Evolutionary conservation across 2,888 invertebrate genomes (phyloP).

Genomic region (Athrips mouffetella): DNA sequence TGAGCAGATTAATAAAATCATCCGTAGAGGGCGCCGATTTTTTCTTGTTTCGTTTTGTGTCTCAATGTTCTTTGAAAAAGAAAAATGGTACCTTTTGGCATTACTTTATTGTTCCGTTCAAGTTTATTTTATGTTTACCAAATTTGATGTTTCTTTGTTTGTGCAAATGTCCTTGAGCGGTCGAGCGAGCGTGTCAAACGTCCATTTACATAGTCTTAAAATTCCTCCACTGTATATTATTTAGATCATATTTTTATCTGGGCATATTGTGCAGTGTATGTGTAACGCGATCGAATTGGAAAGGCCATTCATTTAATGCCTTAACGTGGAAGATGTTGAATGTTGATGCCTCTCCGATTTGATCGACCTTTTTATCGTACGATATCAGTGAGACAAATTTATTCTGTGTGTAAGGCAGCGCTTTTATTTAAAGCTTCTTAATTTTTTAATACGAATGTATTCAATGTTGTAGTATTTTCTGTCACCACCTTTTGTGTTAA

Average conservation of each 20-base stretch:
- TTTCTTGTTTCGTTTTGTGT: background rate
- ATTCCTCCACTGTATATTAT: constrained; percentile 74
- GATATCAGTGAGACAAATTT: constrained; percentile 47
- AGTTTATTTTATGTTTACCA: constrained; percentile 22
- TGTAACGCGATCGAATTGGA: constrained; percentile 25
- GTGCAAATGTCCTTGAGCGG: constrained; percentile 29
- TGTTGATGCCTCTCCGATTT: constrained; percentile 11
- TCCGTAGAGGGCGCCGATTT: constrained; percentile 14
- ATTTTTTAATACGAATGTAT: too few relatives aligned
- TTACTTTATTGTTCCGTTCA: constrained; percentile 16
- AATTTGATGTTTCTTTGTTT: constrained; percentile 8
- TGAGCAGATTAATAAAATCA: constrained; percentile 10
- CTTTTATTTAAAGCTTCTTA: too few relatives aligned
- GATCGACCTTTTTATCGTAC: constrained; percentile 21
- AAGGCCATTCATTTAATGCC: constrained; percentile 10
- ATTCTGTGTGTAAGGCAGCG: constrained; percentile 25
- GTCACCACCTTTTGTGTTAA: background rate
- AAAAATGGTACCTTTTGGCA: background rate
- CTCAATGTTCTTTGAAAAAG: background rate
- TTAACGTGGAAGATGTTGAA: constrained; percentile 1
- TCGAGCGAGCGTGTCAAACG: constrained; percentile 47
- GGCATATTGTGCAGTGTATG: constrained; percentile 51
- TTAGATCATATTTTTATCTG: constrained; percentile 50
- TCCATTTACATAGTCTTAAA: constrained; percentile 61
- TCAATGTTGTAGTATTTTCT: too few relatives aligned